Evolutionary conservation across 2,888 invertebrate species (phyloP).

Genomic region (Plebejus melissa): DNA sequence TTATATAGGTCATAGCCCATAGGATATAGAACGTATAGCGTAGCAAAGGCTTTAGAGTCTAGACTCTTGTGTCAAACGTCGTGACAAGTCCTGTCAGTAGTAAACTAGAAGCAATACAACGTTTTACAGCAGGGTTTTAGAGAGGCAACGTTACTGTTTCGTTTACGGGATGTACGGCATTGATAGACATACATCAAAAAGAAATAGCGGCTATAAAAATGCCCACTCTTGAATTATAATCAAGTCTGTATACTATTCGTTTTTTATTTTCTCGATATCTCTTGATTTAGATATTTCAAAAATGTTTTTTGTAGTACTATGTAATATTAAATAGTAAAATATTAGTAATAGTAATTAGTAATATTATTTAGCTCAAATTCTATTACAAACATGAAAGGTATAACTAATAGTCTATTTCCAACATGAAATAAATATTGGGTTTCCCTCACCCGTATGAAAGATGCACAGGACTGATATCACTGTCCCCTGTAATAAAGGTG

Average conservation of each 20-base stretch:
- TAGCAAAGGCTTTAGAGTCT: slow-evolving; percentile 17
- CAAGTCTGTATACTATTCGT: background rate
- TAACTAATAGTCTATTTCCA: background rate
- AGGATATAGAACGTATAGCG: background rate
- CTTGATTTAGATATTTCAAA: too few species aligned
- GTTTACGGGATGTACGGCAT: slow-evolving; percentile 27
- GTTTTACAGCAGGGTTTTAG: slow-evolving; percentile 34
- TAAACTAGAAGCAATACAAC: slow-evolving; percentile 35
- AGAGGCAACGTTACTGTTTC: slow-evolving; percentile 25
- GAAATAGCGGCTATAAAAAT: slow-evolving; percentile 20
- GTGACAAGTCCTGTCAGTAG: slow-evolving; percentile 27
- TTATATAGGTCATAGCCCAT: background rate
- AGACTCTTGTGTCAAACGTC: slow-evolving; percentile 12
- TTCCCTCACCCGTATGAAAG: background rate
- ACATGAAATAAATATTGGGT: slow-evolving; percentile 1
- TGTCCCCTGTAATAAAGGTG: slow-evolving; percentile 17
- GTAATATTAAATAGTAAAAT: background rate
- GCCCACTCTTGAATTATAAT: slow-evolving; percentile 17
- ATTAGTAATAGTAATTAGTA: background rate
- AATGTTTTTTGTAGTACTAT: background rate
- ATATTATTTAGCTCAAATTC: background rate
- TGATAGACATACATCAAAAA: slow-evolving; percentile 30
- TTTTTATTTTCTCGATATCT: too few species aligned
- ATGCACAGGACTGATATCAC: slow-evolving; percentile 24
- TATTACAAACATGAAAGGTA: background rate